phyloP scores from a whole-genome alignment of 2,888 invertebrate genomes.

The Thelaira solivaga region DNA sequence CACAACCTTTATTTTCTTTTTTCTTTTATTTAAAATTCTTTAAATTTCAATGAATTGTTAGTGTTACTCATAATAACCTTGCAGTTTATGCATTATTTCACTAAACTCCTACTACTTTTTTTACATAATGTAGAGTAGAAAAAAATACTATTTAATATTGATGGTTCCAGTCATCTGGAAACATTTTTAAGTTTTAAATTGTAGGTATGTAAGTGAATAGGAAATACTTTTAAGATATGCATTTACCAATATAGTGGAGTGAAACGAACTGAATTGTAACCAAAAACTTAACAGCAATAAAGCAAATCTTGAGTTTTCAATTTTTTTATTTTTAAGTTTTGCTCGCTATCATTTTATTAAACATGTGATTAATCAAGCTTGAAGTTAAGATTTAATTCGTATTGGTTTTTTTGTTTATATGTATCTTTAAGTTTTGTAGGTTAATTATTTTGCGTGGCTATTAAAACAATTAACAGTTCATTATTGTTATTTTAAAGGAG shows the following conservation, averaged over 20 bases:
- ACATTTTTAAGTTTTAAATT: conserved; percentile 38
- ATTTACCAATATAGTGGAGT: conserved; percentile 1
- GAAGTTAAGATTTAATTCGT: conserved; percentile 11
- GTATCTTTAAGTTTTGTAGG: background rate
- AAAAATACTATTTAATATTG: conserved; percentile 36
- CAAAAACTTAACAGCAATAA: conserved; percentile 14
- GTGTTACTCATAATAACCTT: conserved; percentile 27
- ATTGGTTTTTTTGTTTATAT: background rate
- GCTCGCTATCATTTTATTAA: background rate
- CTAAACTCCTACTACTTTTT: background rate
- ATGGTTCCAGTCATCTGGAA: conserved; percentile 58
- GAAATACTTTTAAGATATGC: conserved; percentile 27
- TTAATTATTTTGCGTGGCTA: conserved; percentile 22
- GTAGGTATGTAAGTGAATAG: background rate
- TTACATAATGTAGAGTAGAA: no score
- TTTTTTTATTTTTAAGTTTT: background rate
- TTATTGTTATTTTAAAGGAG: conserved; percentile 22
- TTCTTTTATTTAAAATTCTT: conserved; percentile 21
- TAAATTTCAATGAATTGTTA: conserved; percentile 14
- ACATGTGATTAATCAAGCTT: conserved; percentile 46
- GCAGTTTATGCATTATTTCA: conserved; percentile 11
- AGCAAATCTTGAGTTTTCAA: conserved; percentile 3
- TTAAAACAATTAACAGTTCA: conserved; percentile 34
- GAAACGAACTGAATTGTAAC: conserved; percentile 7
- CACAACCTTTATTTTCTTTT: conserved; percentile 3